phyloP scores from a whole-genome alignment of 2,797 vertebrate genomes.

The Hipposideros larvatus region DNA sequence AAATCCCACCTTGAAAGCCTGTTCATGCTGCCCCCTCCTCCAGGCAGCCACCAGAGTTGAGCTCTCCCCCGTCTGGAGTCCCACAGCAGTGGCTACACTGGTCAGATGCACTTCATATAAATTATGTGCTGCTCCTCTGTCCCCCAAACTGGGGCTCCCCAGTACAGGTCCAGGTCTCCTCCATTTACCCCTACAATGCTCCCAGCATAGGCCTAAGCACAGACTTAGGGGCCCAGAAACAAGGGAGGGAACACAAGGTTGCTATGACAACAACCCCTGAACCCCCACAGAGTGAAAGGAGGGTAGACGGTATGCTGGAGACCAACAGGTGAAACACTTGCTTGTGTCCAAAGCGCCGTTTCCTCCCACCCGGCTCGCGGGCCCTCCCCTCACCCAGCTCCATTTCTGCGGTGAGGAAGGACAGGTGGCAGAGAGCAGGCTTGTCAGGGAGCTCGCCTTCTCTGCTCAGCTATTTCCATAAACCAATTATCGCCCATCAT shows the following conservation, averaged over 20 bases:
- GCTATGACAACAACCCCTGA: background rate
- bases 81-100: background rate
- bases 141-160: background rate
- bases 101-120: background rate
- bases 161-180: background rate
- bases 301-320: background rate
- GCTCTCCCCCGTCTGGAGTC: background rate
- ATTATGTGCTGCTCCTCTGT: background rate
- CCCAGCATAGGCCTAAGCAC: background rate
- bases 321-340: constrained; percentile 69
- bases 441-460: background rate
- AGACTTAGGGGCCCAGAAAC: background rate
- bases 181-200: background rate
- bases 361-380: background rate
- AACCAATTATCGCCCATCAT: constrained; percentile 88
- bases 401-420: background rate
- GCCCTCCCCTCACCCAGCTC: constrained; percentile 36
- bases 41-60: background rate
- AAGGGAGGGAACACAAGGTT: background rate
- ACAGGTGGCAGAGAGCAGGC: constrained; percentile 62
- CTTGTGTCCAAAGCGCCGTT: background rate
- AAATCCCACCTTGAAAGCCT: background rate
- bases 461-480: constrained; percentile 86
- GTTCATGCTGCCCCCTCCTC: background rate
- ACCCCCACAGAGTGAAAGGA: background rate